Conservation (phyloP, 2,797 vertebrate species). For the Cynopterus sphinx region DNA sequence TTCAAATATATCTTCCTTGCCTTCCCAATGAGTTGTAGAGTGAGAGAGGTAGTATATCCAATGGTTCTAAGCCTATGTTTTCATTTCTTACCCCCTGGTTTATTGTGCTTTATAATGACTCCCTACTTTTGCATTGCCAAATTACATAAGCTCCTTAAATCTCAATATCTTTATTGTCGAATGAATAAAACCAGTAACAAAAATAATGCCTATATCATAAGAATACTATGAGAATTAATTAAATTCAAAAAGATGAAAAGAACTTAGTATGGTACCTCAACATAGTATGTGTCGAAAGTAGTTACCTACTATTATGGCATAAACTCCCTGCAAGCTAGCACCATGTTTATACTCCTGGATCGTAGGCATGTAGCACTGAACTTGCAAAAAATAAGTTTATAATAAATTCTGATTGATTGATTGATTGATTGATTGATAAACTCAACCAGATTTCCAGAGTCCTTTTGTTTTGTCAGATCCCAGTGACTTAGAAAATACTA, state of each 20-base stretch:
- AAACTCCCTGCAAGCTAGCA: not conserved
- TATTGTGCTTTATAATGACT: not conserved
- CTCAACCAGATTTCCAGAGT: not conserved
- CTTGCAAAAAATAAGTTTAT: not conserved
- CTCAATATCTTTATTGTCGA: not conserved
- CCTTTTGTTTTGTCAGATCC: not conserved
- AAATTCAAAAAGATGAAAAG: not conserved
- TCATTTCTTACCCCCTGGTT: not conserved
- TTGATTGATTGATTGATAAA: not conserved
- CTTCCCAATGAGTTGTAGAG: not conserved
- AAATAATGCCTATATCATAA: not conserved
- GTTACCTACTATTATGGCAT: not conserved
- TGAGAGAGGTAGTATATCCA: not conserved
- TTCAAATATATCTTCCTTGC: not conserved
- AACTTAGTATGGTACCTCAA: not conserved
- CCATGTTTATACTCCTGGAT: not conserved
- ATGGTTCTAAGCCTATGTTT: not conserved
- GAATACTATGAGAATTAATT: not conserved
- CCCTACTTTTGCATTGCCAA: not conserved
- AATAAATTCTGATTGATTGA: not conserved
- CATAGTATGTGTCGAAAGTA: no score
- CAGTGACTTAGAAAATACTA: conserved; percentile 29
- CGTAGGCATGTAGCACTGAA: not conserved
- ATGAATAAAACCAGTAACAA: not conserved
- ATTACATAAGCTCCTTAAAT: not conserved